These are phyloP conservation scores for Pterostichus madidus DNA, from an alignment of 2,888 invertebrate species.

Conservation along the genomic window DNA sequence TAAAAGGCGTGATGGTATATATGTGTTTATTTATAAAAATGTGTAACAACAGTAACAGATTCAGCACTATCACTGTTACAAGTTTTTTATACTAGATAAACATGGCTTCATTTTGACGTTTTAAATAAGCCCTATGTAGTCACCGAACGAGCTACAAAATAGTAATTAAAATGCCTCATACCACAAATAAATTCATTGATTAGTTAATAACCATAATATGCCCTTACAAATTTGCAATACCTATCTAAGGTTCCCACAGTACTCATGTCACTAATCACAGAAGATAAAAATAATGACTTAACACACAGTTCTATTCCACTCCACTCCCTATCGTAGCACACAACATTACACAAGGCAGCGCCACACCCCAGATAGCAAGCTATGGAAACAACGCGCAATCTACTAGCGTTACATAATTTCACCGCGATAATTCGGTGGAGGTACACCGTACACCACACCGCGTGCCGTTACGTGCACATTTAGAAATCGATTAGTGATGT, in stretches of 20 bases:
- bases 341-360: neutral
- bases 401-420: slow-evolving; percentile 14
- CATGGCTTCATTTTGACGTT: too few relatives aligned
- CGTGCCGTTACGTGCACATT: slow-evolving; percentile 34
- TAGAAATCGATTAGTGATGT: slow-evolving; percentile 44
- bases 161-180: too few relatives aligned
- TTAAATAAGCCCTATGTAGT: too few relatives aligned
- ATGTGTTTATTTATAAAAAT: too few relatives aligned
- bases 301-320: neutral
- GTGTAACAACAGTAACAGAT: too few relatives aligned
- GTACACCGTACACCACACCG: slow-evolving; percentile 34
- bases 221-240: too few relatives aligned
- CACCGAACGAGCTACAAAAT: too few relatives aligned
- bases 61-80: too few relatives aligned
- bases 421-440: slow-evolving; percentile 31
- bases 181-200: too few relatives aligned
- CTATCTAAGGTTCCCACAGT: neutral
- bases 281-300: slow-evolving; percentile 27
- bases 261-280: neutral
- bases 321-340: neutral
- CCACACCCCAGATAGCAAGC: slow-evolving; percentile 9
- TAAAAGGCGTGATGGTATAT: too few relatives aligned
- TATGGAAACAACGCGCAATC: slow-evolving; percentile 21
- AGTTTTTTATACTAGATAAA: too few relatives aligned
- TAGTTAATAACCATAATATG: too few relatives aligned